Base-by-base conservation (phyloP, 2,113 vertebrate species). In the Leucoraja erinaceus region DNA sequence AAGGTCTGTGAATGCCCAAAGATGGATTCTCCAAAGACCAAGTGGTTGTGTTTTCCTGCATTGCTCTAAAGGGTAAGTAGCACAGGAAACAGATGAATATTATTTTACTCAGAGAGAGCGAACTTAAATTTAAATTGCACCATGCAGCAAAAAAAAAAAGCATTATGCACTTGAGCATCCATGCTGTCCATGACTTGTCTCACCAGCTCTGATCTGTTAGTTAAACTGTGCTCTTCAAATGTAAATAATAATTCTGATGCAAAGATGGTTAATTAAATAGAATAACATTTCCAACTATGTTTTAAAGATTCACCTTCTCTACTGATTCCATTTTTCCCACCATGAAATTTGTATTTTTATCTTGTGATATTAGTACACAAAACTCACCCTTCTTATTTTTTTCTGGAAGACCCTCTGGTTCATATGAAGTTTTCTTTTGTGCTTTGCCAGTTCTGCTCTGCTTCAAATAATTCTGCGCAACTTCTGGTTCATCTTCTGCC, bases 401-500 rank as follows among this genome's bases (percentile, higher is more conserved):
- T 93, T 98, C 97, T 78, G 98, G 97, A 94, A 98, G 96, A 14
- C 97, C 97, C 93, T 98, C 97, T 5, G 96, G 96, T 93, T 96
- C 95, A 93, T 94, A 95, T 4, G 96, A 95, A 3, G 93, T 61
- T 0, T 95, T 94, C 0, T 95, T 94, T 10, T 2, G 6, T 77
- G 81, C 95, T 94, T 68, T 93, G 93, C 90, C 93, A 56, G 96
- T 98, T 74, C 94, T 96, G 76, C 96, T 96, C 75, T 95, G 97
- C 94, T 97, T 96, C 38, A 96, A 94, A 76, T 94, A 95, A 8
- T 95, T 95, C 93, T 96, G 96, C 0, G 95, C 94, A 93, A 94
- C 93, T 94, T 31, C 31, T 93, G 86, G 93, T 25, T 94, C 94
- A 0, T 93, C 83, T 0, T 93, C 93, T 6, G 33, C 94, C 8